These are phyloP conservation scores for Idaea aversata DNA, from an alignment of 2,888 invertebrate species.

Conservation along the genomic window DNA sequence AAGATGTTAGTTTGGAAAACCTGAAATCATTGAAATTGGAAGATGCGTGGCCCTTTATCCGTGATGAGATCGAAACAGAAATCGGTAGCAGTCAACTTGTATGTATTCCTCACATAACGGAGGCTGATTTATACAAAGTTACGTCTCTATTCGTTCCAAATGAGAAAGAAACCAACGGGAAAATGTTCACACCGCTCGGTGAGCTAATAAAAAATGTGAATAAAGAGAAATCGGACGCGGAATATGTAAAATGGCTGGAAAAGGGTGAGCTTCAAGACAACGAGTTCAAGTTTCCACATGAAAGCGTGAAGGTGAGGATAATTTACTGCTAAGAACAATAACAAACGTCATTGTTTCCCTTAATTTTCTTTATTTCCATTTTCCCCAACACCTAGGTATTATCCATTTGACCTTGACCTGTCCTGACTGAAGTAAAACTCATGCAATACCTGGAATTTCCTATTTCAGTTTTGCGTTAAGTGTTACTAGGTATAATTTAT, in stretches of 20 bases:
- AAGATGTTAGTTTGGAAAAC: slow-evolving; percentile 71
- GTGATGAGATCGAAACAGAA: slow-evolving; percentile 77
- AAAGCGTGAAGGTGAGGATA: slow-evolving; percentile 58
- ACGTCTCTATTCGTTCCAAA: slow-evolving; percentile 74
- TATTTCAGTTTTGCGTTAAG: not conserved
- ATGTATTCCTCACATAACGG: slow-evolving; percentile 77
- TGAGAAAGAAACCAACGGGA: slow-evolving; percentile 69
- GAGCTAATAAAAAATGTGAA: slow-evolving; percentile 66
- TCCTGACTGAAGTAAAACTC: slow-evolving; percentile 6
- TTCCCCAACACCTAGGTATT: not conserved
- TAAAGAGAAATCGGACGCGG: slow-evolving; percentile 60
- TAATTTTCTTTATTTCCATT: not conserved
- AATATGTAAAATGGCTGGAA: slow-evolving; percentile 65
- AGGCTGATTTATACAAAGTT: slow-evolving; percentile 71
- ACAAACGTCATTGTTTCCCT: not conserved
- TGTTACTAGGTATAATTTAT: not conserved
- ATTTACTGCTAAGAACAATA: not conserved
- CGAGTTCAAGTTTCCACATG: slow-evolving; percentile 73
- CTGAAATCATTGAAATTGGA: slow-evolving; percentile 72
- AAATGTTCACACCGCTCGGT: slow-evolving; percentile 73
- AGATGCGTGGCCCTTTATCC: slow-evolving; percentile 77
- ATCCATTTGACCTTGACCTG: slow-evolving; percentile 28
- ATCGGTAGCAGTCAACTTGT: slow-evolving; percentile 74
- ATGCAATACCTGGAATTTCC: slow-evolving; percentile 3
- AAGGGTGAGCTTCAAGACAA: slow-evolving; percentile 58